Conservation (phyloP, 2,888 invertebrate genomes). For the Philaethria dido region DNA sequence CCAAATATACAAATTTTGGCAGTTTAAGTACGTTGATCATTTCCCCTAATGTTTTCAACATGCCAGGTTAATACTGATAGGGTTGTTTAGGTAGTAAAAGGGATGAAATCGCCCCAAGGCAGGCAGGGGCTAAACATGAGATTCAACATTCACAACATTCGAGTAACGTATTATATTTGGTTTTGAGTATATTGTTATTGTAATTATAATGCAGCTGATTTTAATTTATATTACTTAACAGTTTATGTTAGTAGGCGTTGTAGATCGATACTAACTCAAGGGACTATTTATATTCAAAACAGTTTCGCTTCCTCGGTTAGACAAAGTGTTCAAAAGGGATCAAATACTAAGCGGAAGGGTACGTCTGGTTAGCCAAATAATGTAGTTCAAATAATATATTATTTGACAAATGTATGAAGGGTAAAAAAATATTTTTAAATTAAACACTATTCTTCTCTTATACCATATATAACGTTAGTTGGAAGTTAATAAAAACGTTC, state of each 20-base stretch:
- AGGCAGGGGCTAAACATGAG: constrained; percentile 33
- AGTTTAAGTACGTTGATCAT: constrained; percentile 28
- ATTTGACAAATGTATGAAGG: neutral
- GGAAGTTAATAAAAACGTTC: neutral
- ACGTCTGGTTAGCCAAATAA: no score
- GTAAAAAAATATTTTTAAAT: neutral
- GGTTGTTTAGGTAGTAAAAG: constrained; percentile 38
- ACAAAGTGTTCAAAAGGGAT: no score
- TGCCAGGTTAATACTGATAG: constrained; percentile 33
- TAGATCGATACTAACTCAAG: no score
- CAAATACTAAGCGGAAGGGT: no score
- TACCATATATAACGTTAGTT: neutral
- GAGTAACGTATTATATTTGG: constrained; percentile 18
- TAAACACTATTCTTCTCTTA: neutral
- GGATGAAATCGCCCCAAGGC: constrained; percentile 36
- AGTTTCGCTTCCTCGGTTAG: no score
- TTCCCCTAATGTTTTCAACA: constrained; percentile 35
- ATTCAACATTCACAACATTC: constrained; percentile 36
- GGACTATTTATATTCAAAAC: no score
- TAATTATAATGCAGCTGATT: neutral
- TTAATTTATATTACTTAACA: neutral
- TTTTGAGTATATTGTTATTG: neutral
- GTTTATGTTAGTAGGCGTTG: no score
- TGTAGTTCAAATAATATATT: no score
- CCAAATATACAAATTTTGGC: constrained; percentile 23